These are phyloP conservation scores for Nothoprocta pentlandii DNA, from an alignment of 2,113 vertebrate genomes.

Conservation along the genomic window DNA sequence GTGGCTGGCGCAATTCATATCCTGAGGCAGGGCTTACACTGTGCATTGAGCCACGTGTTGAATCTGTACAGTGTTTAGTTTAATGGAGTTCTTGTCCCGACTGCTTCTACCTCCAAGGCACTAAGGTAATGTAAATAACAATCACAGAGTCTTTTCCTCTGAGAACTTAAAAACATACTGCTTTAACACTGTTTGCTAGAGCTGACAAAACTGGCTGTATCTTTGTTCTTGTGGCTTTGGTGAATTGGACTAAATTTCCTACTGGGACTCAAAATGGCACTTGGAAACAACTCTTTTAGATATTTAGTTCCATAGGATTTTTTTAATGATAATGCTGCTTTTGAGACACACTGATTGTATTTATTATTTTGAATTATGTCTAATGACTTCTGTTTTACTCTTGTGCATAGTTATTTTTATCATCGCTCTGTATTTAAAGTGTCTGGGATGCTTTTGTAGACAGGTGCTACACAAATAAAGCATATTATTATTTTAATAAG, in stretches of 20 bases:
- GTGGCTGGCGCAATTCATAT: neutral
- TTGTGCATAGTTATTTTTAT: neutral
- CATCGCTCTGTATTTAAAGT: neutral
- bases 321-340: neutral
- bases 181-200: neutral
- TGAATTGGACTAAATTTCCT: neutral
- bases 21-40: rapidly evolving
- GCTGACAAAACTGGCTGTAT: neutral
- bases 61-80: rapidly evolving
- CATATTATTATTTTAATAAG: conserved; percentile 12
- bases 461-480: conserved; percentile 23
- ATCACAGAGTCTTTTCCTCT: neutral
- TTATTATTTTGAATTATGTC: conserved; percentile 20
- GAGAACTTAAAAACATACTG: neutral
- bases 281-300: neutral
- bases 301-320: neutral
- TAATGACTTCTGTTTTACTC: conserved; percentile 7
- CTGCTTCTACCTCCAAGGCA: neutral
- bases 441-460: neutral
- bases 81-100: neutral
- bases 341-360: neutral
- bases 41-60: rapidly evolving
- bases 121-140: neutral
- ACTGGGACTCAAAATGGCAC: neutral
- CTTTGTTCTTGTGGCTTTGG: neutral